Percentiles rank a stretch among this genome's conserved stretches.
phyloP scores from a whole-genome alignment of 2,888 invertebrate genomes.

The Pollenia labialis region DNA sequence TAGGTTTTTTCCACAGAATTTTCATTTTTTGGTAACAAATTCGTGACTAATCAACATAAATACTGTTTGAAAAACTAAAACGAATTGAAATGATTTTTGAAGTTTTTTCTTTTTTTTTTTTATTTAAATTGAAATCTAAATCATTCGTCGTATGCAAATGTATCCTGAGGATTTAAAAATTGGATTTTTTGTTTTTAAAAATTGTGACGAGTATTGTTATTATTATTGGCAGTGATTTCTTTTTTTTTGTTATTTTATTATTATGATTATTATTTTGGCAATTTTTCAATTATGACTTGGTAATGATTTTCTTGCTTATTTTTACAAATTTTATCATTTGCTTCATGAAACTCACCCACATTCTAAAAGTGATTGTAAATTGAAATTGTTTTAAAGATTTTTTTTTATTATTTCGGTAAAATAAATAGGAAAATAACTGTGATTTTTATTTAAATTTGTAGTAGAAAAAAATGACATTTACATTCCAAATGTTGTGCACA shows the following conservation, averaged over 20 bases:
- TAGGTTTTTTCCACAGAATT: conserved; percentile 53
- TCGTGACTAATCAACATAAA: conserved; percentile 74
- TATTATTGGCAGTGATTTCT: conserved; percentile 15
- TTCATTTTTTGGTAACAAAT: conserved; percentile 46
- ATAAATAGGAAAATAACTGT: background rate
- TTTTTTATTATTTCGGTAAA: background rate
- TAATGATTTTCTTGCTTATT: conserved; percentile 52
- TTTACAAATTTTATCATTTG: conserved; percentile 20
- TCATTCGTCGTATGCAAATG: conserved; percentile 70
- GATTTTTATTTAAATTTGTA: background rate
- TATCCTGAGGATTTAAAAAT: conserved; percentile 65
- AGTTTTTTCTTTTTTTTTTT: conserved; percentile 36
- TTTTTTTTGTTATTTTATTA: conserved; percentile 36
- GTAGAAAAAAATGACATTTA: too few species aligned
- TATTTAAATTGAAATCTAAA: conserved; percentile 69
- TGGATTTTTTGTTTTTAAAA: conserved; percentile 50
- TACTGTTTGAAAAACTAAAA: conserved; percentile 51
- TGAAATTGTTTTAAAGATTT: conserved; percentile 15
- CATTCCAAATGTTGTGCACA: too few species aligned
- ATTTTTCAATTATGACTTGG: conserved; percentile 70
- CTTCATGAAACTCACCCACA: conserved; percentile 64
- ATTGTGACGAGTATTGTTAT: conserved; percentile 27
- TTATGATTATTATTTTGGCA: conserved; percentile 60
- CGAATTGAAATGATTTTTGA: conserved; percentile 57
- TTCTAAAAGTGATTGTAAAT: conserved; percentile 68